Conservation (phyloP, 2,113 vertebrate species). For the Myiozetetes cayanensis region DNA sequence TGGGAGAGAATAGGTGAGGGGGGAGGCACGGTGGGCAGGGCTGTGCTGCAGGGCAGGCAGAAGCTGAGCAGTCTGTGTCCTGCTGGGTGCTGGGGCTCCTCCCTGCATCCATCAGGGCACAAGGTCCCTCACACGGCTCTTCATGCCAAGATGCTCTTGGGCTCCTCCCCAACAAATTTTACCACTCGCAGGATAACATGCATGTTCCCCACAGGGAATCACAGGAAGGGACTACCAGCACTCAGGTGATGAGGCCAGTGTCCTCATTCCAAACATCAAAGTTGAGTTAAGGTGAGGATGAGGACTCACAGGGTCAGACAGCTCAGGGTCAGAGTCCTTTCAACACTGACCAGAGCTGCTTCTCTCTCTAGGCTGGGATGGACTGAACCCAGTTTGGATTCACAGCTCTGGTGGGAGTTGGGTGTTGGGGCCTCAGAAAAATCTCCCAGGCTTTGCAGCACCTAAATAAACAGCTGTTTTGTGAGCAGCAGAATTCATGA, state of each 20-base stretch:
- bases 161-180: neutral
- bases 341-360: neutral
- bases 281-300: neutral
- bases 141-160: neutral
- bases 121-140: neutral
- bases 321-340: neutral
- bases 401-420: neutral
- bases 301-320: neutral
- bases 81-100: rapidly evolving
- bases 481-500: constrained; percentile 31
- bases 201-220: neutral
- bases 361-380: neutral
- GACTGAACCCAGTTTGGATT: neutral
- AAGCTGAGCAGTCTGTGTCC: rapidly evolving
- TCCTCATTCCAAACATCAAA: neutral
- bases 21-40: neutral
- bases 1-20: neutral
- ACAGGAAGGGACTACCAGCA: neutral
- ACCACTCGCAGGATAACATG: rapidly evolving
- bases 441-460: constrained; percentile 16
- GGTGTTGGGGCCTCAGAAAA: neutral
- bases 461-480: constrained; percentile 51
- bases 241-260: neutral
- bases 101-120: neutral
- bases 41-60: neutral